Evolutionary conservation across 53 echinoderm and acorn worm species (phyloP).

Genomic region (Holothuria leucospilota): DNA sequence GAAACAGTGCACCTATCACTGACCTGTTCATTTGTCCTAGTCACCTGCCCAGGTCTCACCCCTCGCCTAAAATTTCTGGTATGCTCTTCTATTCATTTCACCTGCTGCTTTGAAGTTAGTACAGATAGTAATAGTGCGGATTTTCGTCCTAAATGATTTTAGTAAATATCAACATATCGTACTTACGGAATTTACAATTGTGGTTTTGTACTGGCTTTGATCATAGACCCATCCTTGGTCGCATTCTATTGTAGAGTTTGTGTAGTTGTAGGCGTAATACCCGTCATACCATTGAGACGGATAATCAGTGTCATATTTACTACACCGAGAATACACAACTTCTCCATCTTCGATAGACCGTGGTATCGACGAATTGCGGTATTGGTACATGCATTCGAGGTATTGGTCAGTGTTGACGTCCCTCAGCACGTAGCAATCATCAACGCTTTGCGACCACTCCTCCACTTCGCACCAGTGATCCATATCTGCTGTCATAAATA

Average conservation of each 20-base stretch:
- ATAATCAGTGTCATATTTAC: slow-evolving; percentile 34
- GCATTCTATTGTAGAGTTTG: slow-evolving; percentile 4
- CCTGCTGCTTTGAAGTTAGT: too few species aligned
- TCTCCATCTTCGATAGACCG: slow-evolving; percentile 12
- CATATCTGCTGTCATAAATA: slow-evolving; percentile 26
- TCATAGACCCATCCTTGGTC: slow-evolving; percentile 49
- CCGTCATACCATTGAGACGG: slow-evolving; percentile 18
- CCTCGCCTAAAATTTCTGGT: too few species aligned
- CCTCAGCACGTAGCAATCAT: slow-evolving; percentile 12
- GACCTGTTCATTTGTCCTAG: too few species aligned
- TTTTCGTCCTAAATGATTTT: too few species aligned
- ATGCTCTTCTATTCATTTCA: too few species aligned
- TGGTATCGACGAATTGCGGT: slow-evolving; percentile 42
- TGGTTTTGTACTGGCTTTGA: slow-evolving; percentile 30
- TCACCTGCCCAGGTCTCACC: too few species aligned
- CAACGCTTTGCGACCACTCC: slow-evolving; percentile 23
- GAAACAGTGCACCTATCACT: too few species aligned
- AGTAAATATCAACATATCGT: neutral
- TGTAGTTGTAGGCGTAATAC: neutral
- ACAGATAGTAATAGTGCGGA: too few species aligned
- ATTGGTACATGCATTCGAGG: slow-evolving; percentile 3
- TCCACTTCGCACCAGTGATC: slow-evolving; percentile 49
- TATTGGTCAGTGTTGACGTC: slow-evolving; percentile 24
- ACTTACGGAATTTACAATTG: slow-evolving; percentile 28
- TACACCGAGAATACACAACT: slow-evolving; percentile 1